Base-by-base conservation (phyloP, 2,888 invertebrate species). In the Nomada ruficornis region DNA sequence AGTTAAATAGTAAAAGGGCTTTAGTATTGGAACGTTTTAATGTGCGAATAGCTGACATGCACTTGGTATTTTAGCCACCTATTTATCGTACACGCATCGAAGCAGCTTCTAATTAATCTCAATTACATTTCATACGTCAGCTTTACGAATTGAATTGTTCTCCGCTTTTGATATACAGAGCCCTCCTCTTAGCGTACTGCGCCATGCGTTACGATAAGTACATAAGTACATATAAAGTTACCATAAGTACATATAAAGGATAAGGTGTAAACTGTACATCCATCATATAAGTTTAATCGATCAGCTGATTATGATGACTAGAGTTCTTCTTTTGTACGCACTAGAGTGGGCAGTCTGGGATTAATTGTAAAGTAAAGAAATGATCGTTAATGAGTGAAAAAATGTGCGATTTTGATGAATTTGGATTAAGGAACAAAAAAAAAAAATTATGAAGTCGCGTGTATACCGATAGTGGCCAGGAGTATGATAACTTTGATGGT, bases 261-360 rank as follows among this genome's bases (percentile, higher is more conserved):
- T 82, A 71, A 78, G 73, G 65, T 60, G 68, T 36, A 80, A 57
- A 77, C 68, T 76, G 67, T 84, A 88, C 85, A 83, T 88, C 63
- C 84, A 88, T 88, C 85, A 83, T 83, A 83, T 86, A 73, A 80
- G 65, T 81, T 74, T 76, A 73, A 62, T 81, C 84, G 50, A 88
- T 86, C 76, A 88, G 82, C 72, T 82, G 67, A n/a, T n/a, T n/a
- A n/a, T n/a, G n/a, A n/a, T n/a, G n/a, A 80, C 73, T 85, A 88
- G 84, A 83, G 71, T 36, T 80, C 82, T 87, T 81, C 63, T 85
- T 82, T 88, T 60, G 69, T 81, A 87, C 72, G 85, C 88, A 89
- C 87, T 86, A 89, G 89, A 91, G 91, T 91, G 91, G 91, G 91
- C 91, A 91, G 91, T 90, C 89, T 90, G 89, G 88, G 88, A 89